Evolutionary conservation across 2,797 vertebrate genomes (phyloP), one percentile per base, ranked within the genome.

Genomic region (Acropternis orthonyx): DNA sequence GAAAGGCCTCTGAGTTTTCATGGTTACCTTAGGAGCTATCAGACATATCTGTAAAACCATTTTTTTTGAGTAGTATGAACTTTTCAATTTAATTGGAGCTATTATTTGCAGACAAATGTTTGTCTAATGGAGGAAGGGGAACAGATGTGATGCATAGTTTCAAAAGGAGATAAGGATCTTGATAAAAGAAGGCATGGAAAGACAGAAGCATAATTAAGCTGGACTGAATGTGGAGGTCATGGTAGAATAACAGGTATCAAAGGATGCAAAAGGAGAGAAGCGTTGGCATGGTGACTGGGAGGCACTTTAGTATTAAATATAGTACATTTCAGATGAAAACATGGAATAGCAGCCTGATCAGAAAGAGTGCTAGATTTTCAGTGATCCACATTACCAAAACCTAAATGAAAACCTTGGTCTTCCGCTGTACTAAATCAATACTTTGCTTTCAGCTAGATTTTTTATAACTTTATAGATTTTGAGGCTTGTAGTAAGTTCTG

Each of bases 211-310:
- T 95, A 95, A 92, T 94, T 91, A 93, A 91, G 49, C 27, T 89
- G 82, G 82, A 81, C 65, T 78, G 76, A 84, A 62, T 88, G 54
- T 34, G 69, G 85, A 90, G 79, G 88, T 90, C 93, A 93, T 72
- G 71, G 56, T 51, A 77, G 58, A 94, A 84, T 89, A 91, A 85
- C 76, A 91, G 92, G 62, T 84, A 89, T 85, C 89, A 96, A 95
- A 95, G n/a, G 79, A 95, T 83, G 83, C 66, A 95, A 92, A 94
- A 93, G 66, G 68, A 65, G 56, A 61, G 66, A 68, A 93, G 82
- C 36, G 46, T 93, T 93, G 90, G 92, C 89, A 94, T 93, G 89
- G 95, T 88, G 94, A 95, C 82, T 86, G 73, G 39, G 66, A 91
- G 65, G 22, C 43, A 78, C 28, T 90, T 88, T 67, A 44, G 88